Evolutionary conservation across 1,140 invertebrate species (phyloP).

Genomic region (Caenorhabditis latens): DNA sequence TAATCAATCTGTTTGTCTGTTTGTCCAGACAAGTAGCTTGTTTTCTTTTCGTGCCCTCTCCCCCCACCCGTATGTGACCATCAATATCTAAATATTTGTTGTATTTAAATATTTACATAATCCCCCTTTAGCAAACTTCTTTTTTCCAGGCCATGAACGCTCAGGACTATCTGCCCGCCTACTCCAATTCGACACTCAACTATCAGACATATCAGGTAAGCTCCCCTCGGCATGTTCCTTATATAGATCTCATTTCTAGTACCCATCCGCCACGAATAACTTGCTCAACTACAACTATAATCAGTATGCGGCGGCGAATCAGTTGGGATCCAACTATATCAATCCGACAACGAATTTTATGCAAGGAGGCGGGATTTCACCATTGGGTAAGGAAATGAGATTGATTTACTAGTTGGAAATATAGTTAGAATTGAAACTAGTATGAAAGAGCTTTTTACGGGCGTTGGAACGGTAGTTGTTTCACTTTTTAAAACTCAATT

Average conservation of each 20-base stretch:
- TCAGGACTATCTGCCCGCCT: conserved; percentile 53
- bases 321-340: conserved; percentile 40
- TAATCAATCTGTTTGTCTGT: neutral
- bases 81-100: conserved; percentile 45
- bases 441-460: neutral
- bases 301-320: conserved; percentile 24
- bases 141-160: conserved; percentile 42
- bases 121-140: conserved; percentile 3
- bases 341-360: neutral
- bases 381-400: no score
- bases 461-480: no score
- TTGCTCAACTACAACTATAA: conserved; percentile 48
- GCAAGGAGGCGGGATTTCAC: conserved; percentile 42
- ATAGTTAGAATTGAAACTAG: no score
- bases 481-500: no score
- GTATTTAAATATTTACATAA: conserved; percentile 55
- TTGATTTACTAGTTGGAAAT: no score
- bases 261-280: neutral
- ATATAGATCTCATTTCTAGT: neutral
- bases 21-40: neutral
- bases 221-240: no score
- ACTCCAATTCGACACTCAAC: conserved; percentile 8
- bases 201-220: conserved; percentile 24
- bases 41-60: neutral
- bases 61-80: neutral